A percentile compares a stretch with the other conserved stretches of the same genome.
Conservation (phyloP, 2,888 invertebrate species). For the Diachrysia chrysitis region DNA sequence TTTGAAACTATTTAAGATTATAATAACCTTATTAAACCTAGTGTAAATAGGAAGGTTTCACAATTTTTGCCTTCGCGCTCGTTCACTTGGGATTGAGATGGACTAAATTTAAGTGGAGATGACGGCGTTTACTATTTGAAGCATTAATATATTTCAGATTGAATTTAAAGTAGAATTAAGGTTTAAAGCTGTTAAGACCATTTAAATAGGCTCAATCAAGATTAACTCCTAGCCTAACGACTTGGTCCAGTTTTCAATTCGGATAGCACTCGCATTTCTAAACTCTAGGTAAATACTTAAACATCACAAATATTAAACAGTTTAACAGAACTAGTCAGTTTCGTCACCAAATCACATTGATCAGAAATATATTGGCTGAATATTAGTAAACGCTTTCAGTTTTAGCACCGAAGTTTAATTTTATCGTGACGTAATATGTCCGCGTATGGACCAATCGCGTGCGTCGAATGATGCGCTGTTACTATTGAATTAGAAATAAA, state of each 20-base stretch:
- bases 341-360: conserved; percentile 8
- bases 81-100: conserved; percentile 58
- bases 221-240: not conserved
- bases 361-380: conserved; percentile 26
- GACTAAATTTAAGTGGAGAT: conserved; percentile 46
- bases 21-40: conserved; percentile 74
- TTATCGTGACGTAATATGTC: conserved; percentile 44
- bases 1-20: conserved; percentile 62
- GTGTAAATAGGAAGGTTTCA: conserved; percentile 71
- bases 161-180: not conserved
- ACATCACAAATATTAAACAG: not conserved
- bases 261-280: not conserved
- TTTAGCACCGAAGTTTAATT: conserved; percentile 41
- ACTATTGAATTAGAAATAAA: conserved; percentile 32
- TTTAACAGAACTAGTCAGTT: conserved; percentile 11
- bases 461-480: conserved; percentile 29
- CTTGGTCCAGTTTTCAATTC: not conserved
- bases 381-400: conserved; percentile 34
- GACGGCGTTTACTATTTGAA: conserved; percentile 41
- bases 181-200: not conserved
- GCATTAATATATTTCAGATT: conserved; percentile 41
- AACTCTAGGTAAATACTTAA: not conserved
- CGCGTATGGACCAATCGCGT: conserved; percentile 33
- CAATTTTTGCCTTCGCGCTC: conserved; percentile 68
- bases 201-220: not conserved